Evolutionary conservation across 2,888 invertebrate species (phyloP).

Genomic region (Beris chalybata): DNA sequence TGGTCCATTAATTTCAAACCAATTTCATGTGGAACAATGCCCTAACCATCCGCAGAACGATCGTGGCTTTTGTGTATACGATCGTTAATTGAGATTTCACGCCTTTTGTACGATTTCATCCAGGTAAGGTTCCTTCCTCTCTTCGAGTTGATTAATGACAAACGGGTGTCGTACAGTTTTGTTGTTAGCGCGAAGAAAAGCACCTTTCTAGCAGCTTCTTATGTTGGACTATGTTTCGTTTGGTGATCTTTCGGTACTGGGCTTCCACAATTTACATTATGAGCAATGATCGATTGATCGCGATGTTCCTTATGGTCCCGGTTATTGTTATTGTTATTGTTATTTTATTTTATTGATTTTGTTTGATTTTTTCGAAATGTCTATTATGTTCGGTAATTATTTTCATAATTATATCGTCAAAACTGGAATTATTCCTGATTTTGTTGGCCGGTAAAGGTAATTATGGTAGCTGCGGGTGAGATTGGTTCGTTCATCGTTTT

Average conservation of each 20-base stretch:
- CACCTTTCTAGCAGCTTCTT: background rate
- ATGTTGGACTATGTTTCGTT: no score
- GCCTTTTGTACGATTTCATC: constrained; percentile 31
- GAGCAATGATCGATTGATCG: no score
- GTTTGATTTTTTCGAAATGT: constrained; percentile 22
- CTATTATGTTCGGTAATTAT: constrained; percentile 34
- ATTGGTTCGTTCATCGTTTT: constrained; percentile 33
- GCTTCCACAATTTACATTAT: no score
- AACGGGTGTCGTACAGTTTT: constrained; percentile 29
- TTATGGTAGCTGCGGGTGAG: constrained; percentile 39
- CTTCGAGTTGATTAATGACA: constrained; percentile 38
- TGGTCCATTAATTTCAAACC: constrained; percentile 38
- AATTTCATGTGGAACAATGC: constrained; percentile 38
- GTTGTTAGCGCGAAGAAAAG: background rate
- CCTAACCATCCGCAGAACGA: constrained; percentile 23
- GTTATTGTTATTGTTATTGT: background rate
- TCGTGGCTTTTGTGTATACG: constrained; percentile 31
- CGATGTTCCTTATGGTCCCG: no score
- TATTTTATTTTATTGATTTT: constrained; percentile 37
- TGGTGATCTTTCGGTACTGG: no score
- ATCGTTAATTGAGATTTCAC: constrained; percentile 39
- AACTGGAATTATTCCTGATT: constrained; percentile 30
- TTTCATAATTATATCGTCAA: constrained; percentile 37
- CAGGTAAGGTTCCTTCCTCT: constrained; percentile 15
- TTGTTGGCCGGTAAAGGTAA: constrained; percentile 21